These are phyloP conservation scores for Aphis craccivora DNA, from an alignment of 1,140 invertebrate species.

Conservation along the genomic window DNA sequence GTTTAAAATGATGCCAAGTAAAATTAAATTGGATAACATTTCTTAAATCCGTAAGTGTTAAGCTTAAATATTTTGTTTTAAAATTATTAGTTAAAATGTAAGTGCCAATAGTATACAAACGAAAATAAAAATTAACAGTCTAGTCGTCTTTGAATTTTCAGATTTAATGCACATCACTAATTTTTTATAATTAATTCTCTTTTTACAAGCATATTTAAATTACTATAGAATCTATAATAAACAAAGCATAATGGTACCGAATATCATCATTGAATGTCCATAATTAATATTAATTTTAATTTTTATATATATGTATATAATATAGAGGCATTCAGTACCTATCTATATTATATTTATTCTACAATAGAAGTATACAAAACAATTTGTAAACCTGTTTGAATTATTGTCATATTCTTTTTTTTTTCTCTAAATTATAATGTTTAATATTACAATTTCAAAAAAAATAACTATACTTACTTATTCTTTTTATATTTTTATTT, in stretches of 20 bases:
- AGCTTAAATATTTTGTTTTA: background rate
- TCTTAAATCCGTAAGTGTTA: background rate
- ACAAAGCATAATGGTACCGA: background rate
- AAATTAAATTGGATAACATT: constrained; percentile 2
- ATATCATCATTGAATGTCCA: background rate
- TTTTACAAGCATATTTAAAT: background rate
- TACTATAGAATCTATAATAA: background rate
- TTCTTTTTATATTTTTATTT: constrained; percentile 52
- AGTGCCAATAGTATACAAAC: constrained; percentile 42
- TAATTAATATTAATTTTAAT: background rate
- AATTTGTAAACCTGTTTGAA: background rate
- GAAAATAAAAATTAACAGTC: background rate
- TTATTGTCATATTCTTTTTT: background rate
- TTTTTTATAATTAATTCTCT: background rate
- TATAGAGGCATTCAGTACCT: background rate
- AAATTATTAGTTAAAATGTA: background rate
- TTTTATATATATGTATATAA: background rate
- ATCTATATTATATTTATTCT: constrained; percentile 9
- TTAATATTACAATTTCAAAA: background rate
- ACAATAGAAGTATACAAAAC: background rate
- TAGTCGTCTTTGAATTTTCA: constrained; percentile 23
- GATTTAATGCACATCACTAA: constrained; percentile 27
- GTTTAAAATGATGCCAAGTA: background rate
- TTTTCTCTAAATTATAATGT: constrained; percentile 4
- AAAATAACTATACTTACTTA: constrained; percentile 45